phyloP scores from a whole-genome alignment of 1,140 invertebrate genomes.

The Plutomurus gul region DNA sequence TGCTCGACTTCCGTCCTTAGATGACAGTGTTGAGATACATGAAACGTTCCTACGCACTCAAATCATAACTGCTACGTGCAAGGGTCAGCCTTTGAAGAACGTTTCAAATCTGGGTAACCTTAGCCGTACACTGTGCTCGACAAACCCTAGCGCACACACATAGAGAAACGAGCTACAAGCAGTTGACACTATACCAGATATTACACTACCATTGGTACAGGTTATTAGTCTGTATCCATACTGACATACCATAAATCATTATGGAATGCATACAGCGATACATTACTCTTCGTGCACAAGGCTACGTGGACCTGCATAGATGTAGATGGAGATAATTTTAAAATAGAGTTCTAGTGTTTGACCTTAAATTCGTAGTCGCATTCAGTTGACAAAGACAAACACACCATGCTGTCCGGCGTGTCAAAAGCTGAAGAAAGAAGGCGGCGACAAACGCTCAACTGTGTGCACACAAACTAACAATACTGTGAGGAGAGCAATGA shows the following conservation, averaged over 20 bases:
- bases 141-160: too few relatives aligned
- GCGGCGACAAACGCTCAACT: not conserved
- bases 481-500: not conserved
- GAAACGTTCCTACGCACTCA: not conserved
- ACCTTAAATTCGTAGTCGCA: not conserved
- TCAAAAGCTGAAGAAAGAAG: constrained; percentile 29
- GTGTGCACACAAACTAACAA: constrained; percentile 26
- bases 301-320: not conserved
- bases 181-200: too few relatives aligned
- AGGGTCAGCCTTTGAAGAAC: too few relatives aligned
- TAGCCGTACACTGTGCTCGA: too few relatives aligned
- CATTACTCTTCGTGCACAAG: too few relatives aligned
- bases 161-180: too few relatives aligned
- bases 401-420: not conserved
- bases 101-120: too few relatives aligned
- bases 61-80: too few relatives aligned
- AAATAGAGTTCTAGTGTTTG: not conserved
- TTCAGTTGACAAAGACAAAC: constrained; percentile 17
- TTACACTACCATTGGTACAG: too few relatives aligned
- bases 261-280: too few relatives aligned
- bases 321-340: not conserved
- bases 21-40: constrained; percentile 1
- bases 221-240: too few relatives aligned
- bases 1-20: not conserved
- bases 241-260: too few relatives aligned